Conservation (phyloP, 1,140 invertebrate species). For the Drosophila sturtevanti region DNA sequence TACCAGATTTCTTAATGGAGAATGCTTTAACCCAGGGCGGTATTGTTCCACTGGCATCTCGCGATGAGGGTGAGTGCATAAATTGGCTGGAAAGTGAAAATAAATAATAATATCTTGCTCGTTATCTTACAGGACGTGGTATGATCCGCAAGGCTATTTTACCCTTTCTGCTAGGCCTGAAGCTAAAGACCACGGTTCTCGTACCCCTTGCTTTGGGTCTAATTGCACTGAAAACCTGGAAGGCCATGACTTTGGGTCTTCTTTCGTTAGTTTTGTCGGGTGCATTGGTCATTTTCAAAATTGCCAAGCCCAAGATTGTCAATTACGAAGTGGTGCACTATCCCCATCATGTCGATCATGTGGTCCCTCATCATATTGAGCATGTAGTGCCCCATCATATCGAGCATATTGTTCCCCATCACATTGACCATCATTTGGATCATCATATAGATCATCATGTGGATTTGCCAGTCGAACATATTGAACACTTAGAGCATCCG, state of each 20-base stretch:
- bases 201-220: constrained; percentile 90
- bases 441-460: constrained; percentile 76
- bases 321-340: constrained; percentile 93
- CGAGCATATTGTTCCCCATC: constrained; percentile 83
- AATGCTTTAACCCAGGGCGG: constrained; percentile 86
- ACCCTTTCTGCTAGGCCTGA: constrained; percentile 91
- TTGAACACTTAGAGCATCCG: constrained; percentile 81
- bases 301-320: constrained; percentile 90
- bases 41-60: constrained; percentile 86
- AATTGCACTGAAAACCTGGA: constrained; percentile 94
- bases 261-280: constrained; percentile 91
- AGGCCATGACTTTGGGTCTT: constrained; percentile 92
- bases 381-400: constrained; percentile 83
- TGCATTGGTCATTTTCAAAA: constrained; percentile 92
- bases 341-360: constrained; percentile 84
- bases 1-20: constrained; percentile 87
- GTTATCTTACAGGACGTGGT: constrained; percentile 85
- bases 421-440: constrained; percentile 85
- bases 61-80: constrained; percentile 84
- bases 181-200: constrained; percentile 92
- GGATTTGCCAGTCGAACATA: constrained; percentile 74
- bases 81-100: background rate
- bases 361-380: constrained; percentile 73
- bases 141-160: constrained; percentile 92
- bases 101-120: no score